Evolutionary conservation across 2,113 vertebrate genomes (phyloP).

Genomic region (Micromys minutus): DNA sequence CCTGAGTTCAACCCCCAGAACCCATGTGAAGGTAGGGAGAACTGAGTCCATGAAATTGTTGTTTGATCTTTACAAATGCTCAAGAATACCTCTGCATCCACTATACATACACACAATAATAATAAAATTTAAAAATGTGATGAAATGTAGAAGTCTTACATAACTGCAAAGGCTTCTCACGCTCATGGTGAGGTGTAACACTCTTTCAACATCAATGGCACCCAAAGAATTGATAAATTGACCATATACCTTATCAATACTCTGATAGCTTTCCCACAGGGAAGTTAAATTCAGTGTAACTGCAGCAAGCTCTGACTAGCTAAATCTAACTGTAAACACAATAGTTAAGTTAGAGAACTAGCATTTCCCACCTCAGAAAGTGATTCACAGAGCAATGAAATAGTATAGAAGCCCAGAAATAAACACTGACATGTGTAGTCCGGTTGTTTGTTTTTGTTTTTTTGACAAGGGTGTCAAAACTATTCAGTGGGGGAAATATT

Average conservation of each 20-base stretch:
- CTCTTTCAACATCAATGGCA: neutral
- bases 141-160: neutral
- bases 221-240: neutral
- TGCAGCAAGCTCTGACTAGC: neutral
- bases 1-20: neutral
- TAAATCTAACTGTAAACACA: neutral
- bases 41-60: no score
- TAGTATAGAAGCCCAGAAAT: neutral
- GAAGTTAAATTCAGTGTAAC: neutral
- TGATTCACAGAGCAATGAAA: neutral
- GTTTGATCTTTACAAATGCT: neutral
- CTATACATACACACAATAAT: neutral
- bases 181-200: neutral
- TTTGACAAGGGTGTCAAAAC: neutral
- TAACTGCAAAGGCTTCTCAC: neutral
- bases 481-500: neutral
- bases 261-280: neutral
- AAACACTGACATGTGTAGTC: neutral
- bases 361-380: neutral
- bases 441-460: neutral
- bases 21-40: neutral
- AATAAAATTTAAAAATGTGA: neutral
- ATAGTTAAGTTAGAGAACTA: neutral
- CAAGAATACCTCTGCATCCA: neutral
- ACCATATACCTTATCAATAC: neutral